Base-by-base conservation (phyloP, 1,140 invertebrate genomes). In the Hypsibius dujardini region DNA sequence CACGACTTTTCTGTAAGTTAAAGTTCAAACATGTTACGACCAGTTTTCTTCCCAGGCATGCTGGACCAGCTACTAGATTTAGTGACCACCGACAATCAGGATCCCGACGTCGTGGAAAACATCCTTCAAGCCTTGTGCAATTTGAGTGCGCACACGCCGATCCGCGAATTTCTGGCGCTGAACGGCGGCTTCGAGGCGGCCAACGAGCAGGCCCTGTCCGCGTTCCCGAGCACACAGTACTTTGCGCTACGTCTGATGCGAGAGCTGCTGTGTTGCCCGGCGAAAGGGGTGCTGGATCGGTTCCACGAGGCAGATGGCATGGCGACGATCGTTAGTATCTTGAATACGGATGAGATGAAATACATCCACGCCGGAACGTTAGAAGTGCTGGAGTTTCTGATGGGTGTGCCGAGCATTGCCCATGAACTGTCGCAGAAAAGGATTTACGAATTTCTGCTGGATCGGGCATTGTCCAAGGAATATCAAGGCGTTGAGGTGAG, bases 281-380 rank as follows among this genome's bases (percentile, higher is more conserved):
- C 42, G 3, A 42, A 67, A 45, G 42, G 42, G 7, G 62, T 45
- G 7, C 12, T 67, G 3, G 62, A 67, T 67, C 62, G 62, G 12
- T 67, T 67, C 42, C 62, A 45, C 42, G 62, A 67, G 45, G 62
- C 62, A 67, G 62, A 45, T 7, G 62, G 62, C 7, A 67, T 67
- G 62, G 12, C 62, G 3, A 67, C 62, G 7, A 67, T 67, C 12
- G 3, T 67, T 12, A 15, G 12, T 12, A 12, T 67, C 12, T 42
- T 67, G 3, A 67, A 45, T 42, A 15, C 62, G 0, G 42, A 67
- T 7, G 62, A 67, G 45, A 7, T 67, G 12, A 12, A 67, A 42
- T 67, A 15, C 42, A 12, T 67, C 42, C 62, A 67, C 45, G 62
- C 62, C 42, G 3, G 42, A 12, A 67, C 62, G 12, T 0, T 67